Conservation (phyloP, 2,113 vertebrate genomes). For the Phocoena sinus region DNA sequence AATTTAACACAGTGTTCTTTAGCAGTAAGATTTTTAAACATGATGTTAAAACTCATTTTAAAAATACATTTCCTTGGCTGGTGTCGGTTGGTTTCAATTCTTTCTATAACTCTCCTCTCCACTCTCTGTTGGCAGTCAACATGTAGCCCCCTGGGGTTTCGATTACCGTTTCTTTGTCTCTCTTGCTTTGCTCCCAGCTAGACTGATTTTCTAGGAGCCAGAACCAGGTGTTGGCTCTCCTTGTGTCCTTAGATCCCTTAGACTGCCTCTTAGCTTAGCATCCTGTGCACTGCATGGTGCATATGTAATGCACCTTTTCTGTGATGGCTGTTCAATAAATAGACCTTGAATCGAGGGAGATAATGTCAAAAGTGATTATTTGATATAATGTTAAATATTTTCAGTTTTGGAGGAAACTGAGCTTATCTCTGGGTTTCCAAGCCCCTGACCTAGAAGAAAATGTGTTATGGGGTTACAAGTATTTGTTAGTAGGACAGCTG, state of each 20-base stretch:
- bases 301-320: rapidly evolving
- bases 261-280: not conserved
- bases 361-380: not conserved
- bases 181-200: not conserved
- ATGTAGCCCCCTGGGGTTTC: not conserved
- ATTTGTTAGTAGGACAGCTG: not conserved
- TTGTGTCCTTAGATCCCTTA: not conserved
- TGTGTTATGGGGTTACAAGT: not conserved
- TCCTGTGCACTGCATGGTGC: not conserved
- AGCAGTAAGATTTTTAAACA: constrained; percentile 8
- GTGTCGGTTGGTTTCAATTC: not conserved
- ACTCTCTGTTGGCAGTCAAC: not conserved
- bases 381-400: not conserved
- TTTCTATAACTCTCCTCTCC: not conserved
- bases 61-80: constrained; percentile 18
- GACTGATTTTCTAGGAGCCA: not conserved
- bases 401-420: not conserved
- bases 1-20: not conserved
- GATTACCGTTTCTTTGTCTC: not conserved
- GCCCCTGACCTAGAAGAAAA: not conserved
- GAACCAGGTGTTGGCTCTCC: not conserved
- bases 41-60: constrained; percentile 13
- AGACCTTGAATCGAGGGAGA: not conserved
- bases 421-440: not conserved
- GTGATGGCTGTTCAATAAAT: not conserved